Base-by-base conservation (phyloP, 2,797 vertebrate genomes). In the Denticeps clupeoides region DNA sequence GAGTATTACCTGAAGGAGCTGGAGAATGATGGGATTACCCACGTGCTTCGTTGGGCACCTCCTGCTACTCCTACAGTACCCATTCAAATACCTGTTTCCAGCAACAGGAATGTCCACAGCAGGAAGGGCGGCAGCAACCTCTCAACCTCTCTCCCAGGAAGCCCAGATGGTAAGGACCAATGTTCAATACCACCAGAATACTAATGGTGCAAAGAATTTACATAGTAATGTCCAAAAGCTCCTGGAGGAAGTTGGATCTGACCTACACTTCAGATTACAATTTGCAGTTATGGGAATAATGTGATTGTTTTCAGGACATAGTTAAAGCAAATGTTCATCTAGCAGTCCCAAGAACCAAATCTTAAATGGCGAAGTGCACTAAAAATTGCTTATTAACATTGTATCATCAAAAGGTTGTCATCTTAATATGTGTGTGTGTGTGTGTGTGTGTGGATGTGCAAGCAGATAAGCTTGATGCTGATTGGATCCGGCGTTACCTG, bases 401-500 rank as follows among this genome's bases (percentile, higher is more conserved):
- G n/a, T n/a, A n/a, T n/a, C n/a, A n/a, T n/a, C n/a, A n/a, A n/a
- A n/a, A n/a, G n/a, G n/a, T n/a, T n/a, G n/a, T n/a, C n/a, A n/a
- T n/a, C n/a, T n/a, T n/a, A n/a, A 31, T 33, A 31, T 15, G 31
- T 13, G 31, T 15, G 32, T 7, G 32, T 7, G 25, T 21, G 13
- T 18, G 15, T 29, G 28, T 18, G n/a, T 22, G 21, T 15, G 7
- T 15, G 4, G 13, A 15, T 18, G 25, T 11, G 5, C 35, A n/a
- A 3, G 32, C 41, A 95, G 93, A 94, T 71, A 94, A 95, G 51
- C 53, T 96, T 18, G 91, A 96, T 0, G 87, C 89, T 2, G 93
- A 98, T 66, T 95, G 94, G 80, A 95, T 97, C 73, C 87, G 86
- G 67, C 79, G 89, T 24, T 97, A 95, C 69, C 76, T 96, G 44